These are phyloP conservation scores for Rutilus rutilus DNA, from an alignment of 2,113 vertebrate species.

Conservation along the genomic window DNA sequence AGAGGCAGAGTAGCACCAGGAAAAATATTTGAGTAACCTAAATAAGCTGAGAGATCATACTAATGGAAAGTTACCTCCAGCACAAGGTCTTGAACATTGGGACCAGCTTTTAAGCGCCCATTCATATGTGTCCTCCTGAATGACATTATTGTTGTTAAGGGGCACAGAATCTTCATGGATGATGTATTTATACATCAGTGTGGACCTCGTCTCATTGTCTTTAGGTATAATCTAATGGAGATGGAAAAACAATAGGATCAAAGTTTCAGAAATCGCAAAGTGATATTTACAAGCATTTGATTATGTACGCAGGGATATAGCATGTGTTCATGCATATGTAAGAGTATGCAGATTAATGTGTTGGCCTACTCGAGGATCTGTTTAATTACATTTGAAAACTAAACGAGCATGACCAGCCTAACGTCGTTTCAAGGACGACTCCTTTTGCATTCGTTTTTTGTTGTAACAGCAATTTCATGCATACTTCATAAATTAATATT, in stretches of 20 bases:
- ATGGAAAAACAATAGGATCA: slow-evolving; percentile 11
- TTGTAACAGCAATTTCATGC: neutral
- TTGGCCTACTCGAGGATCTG: neutral
- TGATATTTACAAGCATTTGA: neutral
- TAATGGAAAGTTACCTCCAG: slow-evolving; percentile 82
- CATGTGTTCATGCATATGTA: slow-evolving; percentile 16
- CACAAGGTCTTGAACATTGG: slow-evolving; percentile 90
- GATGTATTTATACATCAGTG: slow-evolving; percentile 93
- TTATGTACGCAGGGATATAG: slow-evolving; percentile 17
- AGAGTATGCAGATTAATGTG: slow-evolving; percentile 27
- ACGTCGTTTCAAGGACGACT: neutral
- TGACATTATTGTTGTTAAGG: slow-evolving; percentile 94
- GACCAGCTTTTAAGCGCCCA: slow-evolving; percentile 99
- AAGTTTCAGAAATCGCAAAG: neutral
- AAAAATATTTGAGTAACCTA: neutral
- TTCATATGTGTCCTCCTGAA: slow-evolving; percentile 92
- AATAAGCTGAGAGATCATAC: neutral
- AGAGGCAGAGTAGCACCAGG: too few relatives aligned
- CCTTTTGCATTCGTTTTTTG: neutral
- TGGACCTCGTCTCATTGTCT: slow-evolving; percentile 90
- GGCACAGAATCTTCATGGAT: slow-evolving; percentile 95
- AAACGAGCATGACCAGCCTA: neutral
- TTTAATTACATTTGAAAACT: slow-evolving; percentile 33
- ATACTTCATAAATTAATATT: neutral
- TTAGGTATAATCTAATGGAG: slow-evolving; percentile 84